Evolutionary conservation across 2,113 vertebrate genomes (phyloP).

Genomic region (Actinemys pallida): DNA sequence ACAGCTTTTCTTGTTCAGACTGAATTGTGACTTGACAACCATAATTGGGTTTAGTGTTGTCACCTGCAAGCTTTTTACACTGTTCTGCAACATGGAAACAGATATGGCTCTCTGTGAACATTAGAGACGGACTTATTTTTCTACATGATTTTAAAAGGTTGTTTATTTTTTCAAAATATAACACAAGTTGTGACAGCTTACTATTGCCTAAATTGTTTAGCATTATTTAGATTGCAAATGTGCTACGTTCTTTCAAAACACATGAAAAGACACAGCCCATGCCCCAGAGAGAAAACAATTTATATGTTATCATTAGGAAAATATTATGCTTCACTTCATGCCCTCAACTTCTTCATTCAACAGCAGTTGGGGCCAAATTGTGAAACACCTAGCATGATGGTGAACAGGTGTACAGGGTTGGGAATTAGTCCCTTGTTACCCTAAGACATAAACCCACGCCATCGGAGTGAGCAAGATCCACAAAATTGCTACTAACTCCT

Average conservation of each 20-base stretch:
- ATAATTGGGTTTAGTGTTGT: constrained; percentile 87
- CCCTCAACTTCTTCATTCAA: neutral
- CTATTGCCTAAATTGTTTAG: neutral
- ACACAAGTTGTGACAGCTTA: neutral
- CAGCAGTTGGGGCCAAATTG: neutral
- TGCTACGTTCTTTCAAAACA: neutral
- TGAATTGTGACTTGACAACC: constrained; percentile 97
- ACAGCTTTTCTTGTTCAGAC: constrained; percentile 93
- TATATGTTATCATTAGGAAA: neutral
- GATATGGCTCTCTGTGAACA: neutral
- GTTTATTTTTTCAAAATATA: neutral
- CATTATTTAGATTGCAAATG: neutral
- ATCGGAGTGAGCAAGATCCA: neutral
- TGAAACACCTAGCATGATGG: neutral
- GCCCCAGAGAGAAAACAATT: neutral
- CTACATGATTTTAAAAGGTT: neutral
- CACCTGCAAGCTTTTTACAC: constrained; percentile 81
- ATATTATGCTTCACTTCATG: neutral
- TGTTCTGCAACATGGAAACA: constrained; percentile 73
- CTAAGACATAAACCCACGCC: neutral
- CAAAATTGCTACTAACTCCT: neutral
- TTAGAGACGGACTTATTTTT: neutral
- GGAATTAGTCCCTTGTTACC: neutral
- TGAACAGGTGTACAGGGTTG: neutral
- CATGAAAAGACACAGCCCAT: neutral